These are phyloP conservation scores for Atethmia centrago DNA, from an alignment of 2,888 invertebrate genomes.

Conservation along the genomic window DNA sequence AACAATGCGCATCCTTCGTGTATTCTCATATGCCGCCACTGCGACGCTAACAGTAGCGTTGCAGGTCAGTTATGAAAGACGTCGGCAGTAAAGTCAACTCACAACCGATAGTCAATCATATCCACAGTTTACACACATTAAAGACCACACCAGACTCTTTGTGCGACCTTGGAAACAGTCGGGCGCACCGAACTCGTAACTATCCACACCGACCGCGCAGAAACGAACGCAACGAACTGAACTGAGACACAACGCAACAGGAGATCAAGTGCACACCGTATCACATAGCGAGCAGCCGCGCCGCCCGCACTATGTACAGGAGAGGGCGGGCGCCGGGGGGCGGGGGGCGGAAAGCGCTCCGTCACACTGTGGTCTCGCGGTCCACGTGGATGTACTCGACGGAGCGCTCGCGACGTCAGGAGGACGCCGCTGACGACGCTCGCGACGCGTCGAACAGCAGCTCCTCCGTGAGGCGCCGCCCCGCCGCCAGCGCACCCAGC, in stretches of 20 bases:
- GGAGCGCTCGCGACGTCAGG: conserved; percentile 97
- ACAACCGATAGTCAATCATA: conserved; percentile 43
- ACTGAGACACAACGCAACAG: conserved; percentile 58
- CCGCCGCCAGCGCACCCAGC: conserved; percentile 91
- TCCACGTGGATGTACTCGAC: conserved; percentile 98
- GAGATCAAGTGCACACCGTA: conserved; percentile 65
- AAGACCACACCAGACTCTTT: background rate
- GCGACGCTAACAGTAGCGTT: background rate
- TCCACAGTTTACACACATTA: conserved; percentile 5
- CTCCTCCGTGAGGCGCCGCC: conserved; percentile 93
- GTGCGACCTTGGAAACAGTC: conserved; percentile 24
- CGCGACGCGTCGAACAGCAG: conserved; percentile 92
- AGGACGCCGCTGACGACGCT: conserved; percentile 90
- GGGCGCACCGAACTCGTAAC: conserved; percentile 25
- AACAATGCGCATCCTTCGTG: conserved; percentile 4
- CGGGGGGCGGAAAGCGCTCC: conserved; percentile 73
- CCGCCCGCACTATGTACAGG: conserved; percentile 50
- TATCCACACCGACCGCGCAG: conserved; percentile 27
- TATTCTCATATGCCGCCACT: background rate
- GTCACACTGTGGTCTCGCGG: conserved; percentile 97
- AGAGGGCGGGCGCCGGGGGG: conserved; percentile 50
- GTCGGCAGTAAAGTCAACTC: conserved; percentile 33
- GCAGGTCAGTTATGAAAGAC: background rate
- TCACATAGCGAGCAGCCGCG: conserved; percentile 52
- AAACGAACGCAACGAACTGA: conserved; percentile 44